Conservation (phyloP, 2,888 invertebrate species). For the Netelia fuscicornis region DNA sequence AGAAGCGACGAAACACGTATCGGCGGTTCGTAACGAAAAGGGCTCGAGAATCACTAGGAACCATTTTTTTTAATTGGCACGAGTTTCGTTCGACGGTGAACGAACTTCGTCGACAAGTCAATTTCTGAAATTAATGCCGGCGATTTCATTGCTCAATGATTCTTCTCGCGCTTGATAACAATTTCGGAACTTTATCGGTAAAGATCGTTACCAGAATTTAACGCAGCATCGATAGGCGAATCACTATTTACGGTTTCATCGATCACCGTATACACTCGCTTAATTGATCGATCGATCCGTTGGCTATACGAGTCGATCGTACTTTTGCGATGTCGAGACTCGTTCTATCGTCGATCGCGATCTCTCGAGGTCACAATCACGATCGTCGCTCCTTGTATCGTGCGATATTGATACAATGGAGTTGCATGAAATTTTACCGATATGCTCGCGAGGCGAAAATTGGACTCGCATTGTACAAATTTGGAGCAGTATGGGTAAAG, state of each 20-base stretch:
- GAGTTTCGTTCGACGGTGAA: not conserved
- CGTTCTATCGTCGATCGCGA: slow-evolving; percentile 21
- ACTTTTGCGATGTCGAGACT: slow-evolving; percentile 46
- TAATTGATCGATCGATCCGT: slow-evolving; percentile 59
- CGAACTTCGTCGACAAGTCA: not conserved
- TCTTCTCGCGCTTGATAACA: not conserved
- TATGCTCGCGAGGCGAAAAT: not conserved
- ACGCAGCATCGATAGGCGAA: slow-evolving; percentile 53
- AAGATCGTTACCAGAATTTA: slow-evolving; percentile 58
- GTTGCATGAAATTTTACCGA: not conserved
- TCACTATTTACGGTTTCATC: slow-evolving; percentile 46
- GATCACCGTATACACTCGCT: slow-evolving; percentile 56
- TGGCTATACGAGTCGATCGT: slow-evolving; percentile 28
- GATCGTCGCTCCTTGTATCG: slow-evolving; percentile 54
- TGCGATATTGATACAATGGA: not conserved
- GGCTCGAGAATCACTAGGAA: no score
- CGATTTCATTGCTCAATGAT: slow-evolving; percentile 29
- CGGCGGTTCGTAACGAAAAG: no score
- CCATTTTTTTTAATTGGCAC: no score
- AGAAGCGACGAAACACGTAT: no score
- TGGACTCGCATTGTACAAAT: not conserved
- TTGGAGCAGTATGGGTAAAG: slow-evolving; percentile 8
- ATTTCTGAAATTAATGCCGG: not conserved
- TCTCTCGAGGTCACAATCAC: slow-evolving; percentile 73
- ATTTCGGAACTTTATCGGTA: slow-evolving; percentile 43